Evolutionary conservation across 2,888 invertebrate genomes (phyloP), one percentile per base, ranked within the genome.

Genomic region (Arrhopalites spinosus): DNA sequence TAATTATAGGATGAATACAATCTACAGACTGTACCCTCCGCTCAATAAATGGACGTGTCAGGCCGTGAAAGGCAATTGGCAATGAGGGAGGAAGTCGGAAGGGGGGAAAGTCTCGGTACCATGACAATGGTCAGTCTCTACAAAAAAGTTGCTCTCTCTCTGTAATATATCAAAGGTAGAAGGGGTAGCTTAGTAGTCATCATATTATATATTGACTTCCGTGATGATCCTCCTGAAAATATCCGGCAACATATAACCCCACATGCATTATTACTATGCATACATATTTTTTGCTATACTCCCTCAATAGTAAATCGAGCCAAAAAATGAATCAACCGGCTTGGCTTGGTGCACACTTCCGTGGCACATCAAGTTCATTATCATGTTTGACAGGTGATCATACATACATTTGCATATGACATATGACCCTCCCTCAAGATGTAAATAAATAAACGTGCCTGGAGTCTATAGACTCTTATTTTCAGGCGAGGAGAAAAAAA

Each of bases 41-140:
- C 29, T 73, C 73, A 67, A 73, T 73, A 73, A 36, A 53, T 36
- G 67, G 73, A n/a, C n/a, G n/a, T 43, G 73, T 73, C 73, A 73
- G 73, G 53, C 73, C 3, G 73, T 73, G 73, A 36, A 67, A 73
- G 73, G 73, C 30, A 64, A 64, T n/a, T 64, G 64, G 50, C 3
- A n/a, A 3, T n/a, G n/a, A 13, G 50, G 50, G n/a, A 13, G 15
- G 2, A 50, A 3, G 50, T 2, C 8, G 17, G 15, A n/a, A 3
- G 50, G 50, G 17, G 50, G n/a, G 11, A 50, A 50, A 50, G 50
- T 15, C 7, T 5, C 2, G 15, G 15, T 13, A 50, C 50, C 50
- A 50, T 50, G 50, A 50, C 50, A 50, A 50, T 50, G 36, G 36
- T 36, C 36, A 36, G n/a, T n/a, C 45, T 45, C 45, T 11, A 45